Percentiles rank a stretch among this genome's conserved stretches.
Conservation (phyloP, 2,888 invertebrate species). For the Drosophila hamatofila region DNA sequence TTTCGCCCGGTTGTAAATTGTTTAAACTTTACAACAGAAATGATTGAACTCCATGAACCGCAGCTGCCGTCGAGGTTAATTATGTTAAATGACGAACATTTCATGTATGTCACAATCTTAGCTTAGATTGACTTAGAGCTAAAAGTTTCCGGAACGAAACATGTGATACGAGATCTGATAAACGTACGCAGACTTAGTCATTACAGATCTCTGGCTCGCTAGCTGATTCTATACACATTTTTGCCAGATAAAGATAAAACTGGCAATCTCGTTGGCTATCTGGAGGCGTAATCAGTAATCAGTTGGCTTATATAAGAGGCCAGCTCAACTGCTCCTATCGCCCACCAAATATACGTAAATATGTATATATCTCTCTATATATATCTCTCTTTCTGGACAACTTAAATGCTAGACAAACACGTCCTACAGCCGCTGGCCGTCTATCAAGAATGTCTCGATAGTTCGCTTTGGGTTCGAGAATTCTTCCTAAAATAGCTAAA, state of each 20-base stretch:
- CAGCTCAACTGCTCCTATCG: not conserved
- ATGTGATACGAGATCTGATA: constrained; percentile 32
- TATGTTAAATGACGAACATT: constrained; percentile 63
- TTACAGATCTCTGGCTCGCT: not conserved
- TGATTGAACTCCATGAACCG: constrained; percentile 46
- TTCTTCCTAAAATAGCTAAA: not conserved
- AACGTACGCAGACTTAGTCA: not conserved
- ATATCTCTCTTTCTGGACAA: not conserved
- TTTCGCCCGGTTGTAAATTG: constrained; percentile 19
- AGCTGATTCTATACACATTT: not conserved
- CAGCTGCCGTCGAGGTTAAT: constrained; percentile 56
- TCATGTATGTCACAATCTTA: constrained; percentile 9
- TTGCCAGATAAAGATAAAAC: constrained; percentile 39
- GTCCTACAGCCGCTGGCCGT: not conserved
- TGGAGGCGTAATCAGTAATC: constrained; percentile 21
- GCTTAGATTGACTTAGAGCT: not conserved
- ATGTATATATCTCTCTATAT: not conserved
- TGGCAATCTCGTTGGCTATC: constrained; percentile 20
- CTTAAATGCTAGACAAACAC: not conserved
- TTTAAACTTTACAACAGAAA: constrained; percentile 31
- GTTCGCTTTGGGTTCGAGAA: not conserved
- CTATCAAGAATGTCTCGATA: not conserved
- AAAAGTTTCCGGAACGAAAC: constrained; percentile 31
- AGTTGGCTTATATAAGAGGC: constrained; percentile 28
- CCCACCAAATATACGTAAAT: not conserved